Evolutionary conservation across 2,113 vertebrate species (phyloP).

Genomic region (Pseudopodoces humilis): DNA sequence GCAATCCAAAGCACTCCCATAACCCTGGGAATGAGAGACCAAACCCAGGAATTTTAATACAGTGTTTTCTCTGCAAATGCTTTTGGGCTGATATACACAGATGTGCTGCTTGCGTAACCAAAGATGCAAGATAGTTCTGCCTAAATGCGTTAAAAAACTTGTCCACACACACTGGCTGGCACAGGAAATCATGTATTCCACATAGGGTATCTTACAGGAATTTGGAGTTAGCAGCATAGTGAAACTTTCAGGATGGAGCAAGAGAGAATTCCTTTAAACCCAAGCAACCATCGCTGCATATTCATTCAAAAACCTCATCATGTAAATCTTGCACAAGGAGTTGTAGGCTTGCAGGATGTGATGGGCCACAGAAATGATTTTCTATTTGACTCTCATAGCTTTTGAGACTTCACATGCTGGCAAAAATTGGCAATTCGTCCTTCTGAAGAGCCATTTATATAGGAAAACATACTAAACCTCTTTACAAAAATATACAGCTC

Average conservation of each 20-base stretch:
- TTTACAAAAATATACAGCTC: constrained; percentile 26
- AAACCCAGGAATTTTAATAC: constrained; percentile 53
- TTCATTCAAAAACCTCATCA: not conserved
- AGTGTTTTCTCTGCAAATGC: constrained; percentile 56
- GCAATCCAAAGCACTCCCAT: constrained; percentile 20
- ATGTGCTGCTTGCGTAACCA: constrained; percentile 54
- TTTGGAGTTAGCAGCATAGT: not conserved
- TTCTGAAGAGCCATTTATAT: constrained; percentile 13
- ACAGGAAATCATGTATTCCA: not conserved
- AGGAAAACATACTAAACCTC: constrained; percentile 44
- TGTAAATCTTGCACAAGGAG: not conserved
- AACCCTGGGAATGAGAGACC: constrained; percentile 38
- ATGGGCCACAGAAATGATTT: not conserved
- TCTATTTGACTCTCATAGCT: not conserved
- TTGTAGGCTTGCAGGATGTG: not conserved
- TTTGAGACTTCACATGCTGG: not conserved
- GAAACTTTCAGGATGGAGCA: not conserved
- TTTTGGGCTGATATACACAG: constrained; percentile 55
- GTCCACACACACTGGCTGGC: not conserved
- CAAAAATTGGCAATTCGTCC: not conserved
- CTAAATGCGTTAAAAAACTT: not conserved
- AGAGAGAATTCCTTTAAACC: not conserved
- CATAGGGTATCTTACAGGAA: not conserved
- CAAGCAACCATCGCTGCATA: not conserved
- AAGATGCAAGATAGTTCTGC: constrained; percentile 16